Evolutionary conservation across 37 sponge, comb jelly and placozoan genomes (phyloP).

Genomic region (Chondrilla cf. caribensis): DNA sequence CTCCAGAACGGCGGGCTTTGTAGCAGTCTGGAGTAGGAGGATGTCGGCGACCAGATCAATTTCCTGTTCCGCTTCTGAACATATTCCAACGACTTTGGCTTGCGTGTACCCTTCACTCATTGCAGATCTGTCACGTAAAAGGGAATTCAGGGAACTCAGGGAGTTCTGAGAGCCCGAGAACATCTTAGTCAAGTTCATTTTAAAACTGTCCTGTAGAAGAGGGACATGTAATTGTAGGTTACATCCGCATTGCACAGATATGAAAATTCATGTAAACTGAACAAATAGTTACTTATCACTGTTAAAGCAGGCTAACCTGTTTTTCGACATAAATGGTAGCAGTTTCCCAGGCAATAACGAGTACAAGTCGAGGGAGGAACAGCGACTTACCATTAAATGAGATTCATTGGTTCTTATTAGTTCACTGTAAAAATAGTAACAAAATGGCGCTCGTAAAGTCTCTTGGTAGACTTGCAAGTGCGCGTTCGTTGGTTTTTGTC

Average conservation of each 20-base stretch:
- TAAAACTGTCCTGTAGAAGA: not conserved
- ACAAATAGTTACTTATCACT: no score
- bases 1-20: conserved; percentile 42
- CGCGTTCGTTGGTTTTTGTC: conserved; percentile 82
- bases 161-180: conserved; percentile 18
- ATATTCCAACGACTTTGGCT: conserved; percentile 13
- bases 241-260: no score
- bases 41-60: conserved; percentile 75
- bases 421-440: no score
- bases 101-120: conserved; percentile 11
- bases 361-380: no score
- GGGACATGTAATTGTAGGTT: no score
- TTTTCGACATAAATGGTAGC: no score
- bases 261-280: no score
- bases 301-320: no score
- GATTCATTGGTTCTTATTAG: no score
- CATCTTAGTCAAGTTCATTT: conserved; percentile 7
- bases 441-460: conserved; percentile 38
- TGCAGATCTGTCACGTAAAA: not conserved
- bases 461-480: conserved; percentile 75
- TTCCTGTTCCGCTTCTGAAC: conserved; percentile 44
- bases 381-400: no score
- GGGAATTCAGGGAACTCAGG: conserved; percentile 6
- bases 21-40: conserved; percentile 43
- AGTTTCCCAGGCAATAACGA: no score